A percentile compares a stretch with the other conserved stretches of the same genome.
Evolutionary conservation across 2,888 invertebrate species (phyloP).

Genomic region (Sphinx pinastri): DNA sequence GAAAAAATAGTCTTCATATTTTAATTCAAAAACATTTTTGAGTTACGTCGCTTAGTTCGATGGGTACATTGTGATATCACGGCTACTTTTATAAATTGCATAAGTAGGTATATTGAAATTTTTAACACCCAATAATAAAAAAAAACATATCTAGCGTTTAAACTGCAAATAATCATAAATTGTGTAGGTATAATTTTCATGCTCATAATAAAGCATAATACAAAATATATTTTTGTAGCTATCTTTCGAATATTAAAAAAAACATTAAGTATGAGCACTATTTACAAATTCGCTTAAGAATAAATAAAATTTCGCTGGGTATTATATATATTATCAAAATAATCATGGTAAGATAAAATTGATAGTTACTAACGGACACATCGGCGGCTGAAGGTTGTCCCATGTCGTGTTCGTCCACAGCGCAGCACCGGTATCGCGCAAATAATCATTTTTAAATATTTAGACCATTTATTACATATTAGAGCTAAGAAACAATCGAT

Average conservation of each 20-base stretch:
- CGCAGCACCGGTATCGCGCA: background rate
- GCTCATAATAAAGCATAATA: too few species aligned
- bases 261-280: background rate
- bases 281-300: background rate
- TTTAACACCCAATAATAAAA: too few species aligned
- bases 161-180: too few species aligned
- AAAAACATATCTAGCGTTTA: background rate
- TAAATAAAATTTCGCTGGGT: background rate
- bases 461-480: background rate
- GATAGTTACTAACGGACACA: background rate
- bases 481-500: background rate
- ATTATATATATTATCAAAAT: background rate
- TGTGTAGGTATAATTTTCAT: too few species aligned
- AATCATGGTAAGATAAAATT: background rate
- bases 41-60: too few species aligned
- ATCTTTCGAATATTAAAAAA: background rate
- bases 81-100: too few species aligned
- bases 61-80: too few species aligned
- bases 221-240: too few species aligned
- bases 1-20: too few species aligned
- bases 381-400: background rate
- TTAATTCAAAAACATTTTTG: too few species aligned
- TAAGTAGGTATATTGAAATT: too few species aligned
- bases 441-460: constrained; percentile 1
- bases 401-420: background rate